Evolutionary conservation across 1,140 invertebrate genomes (phyloP), one percentile per base, ranked within the genome.

Genomic region (Meloidogyne hapla): DNA sequence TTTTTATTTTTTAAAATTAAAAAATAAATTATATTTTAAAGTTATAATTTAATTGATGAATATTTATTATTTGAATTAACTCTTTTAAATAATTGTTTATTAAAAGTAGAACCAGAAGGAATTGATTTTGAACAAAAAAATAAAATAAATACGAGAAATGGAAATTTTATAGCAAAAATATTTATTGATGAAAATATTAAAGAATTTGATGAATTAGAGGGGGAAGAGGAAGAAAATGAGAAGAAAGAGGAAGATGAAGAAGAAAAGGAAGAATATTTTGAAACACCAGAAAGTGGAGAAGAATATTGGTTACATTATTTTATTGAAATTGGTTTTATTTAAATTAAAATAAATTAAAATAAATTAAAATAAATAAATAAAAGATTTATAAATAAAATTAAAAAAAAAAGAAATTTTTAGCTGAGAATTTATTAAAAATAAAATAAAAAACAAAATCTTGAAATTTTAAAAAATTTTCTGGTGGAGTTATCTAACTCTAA

Each of bases 221-320:
- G 10, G 38, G 56, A 18, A 38, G 13, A 23, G 15, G 12, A 72
- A 26, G 21, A 18, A 33, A 21, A 21, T 2, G 65, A 33, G 21
- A 4, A 66, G 5, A 5, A n/a, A n/a, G 65, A 33, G 5, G n/a
- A 33, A n/a, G 65, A 66, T 6, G 21, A 66, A 8, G 21, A 66
- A 40, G 18, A 66, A 18, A 18, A 42, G 18, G 18, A 33, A 8
- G 13, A 38, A n/a, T 18, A 8, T 33, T 73, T 73, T 73, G 70
- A 73, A 62, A 38, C 40, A 33, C 70, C 56, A 33, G 70, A 73
- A 62, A 61, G 12, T 18, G 40, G 8, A 15, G 70, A 62, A 12
- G 70, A 63, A n/a, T 73, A 73, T 38, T 73, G 56, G 70, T 12
- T 64, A 64, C 70, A 73, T 38, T 73, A 64, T 38, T 40, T 26